phyloP scores from a whole-genome alignment of 2,888 invertebrate species.

The Villa cingulata region DNA sequence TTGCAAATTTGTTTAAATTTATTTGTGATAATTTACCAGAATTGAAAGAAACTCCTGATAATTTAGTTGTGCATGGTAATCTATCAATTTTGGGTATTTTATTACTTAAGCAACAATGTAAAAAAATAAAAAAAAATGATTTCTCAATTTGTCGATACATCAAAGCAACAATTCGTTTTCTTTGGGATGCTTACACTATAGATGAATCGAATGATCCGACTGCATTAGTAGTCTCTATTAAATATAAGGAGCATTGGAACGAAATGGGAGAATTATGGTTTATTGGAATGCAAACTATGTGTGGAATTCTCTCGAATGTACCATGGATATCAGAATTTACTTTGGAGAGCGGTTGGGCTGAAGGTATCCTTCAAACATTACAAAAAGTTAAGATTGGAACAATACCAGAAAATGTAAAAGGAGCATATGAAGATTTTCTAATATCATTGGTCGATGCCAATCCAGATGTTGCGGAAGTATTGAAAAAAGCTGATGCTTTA shows the following conservation, averaged over 20 bases:
- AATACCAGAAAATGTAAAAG: slow-evolving; percentile 69
- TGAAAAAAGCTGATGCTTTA: slow-evolving; percentile 70
- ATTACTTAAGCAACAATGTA: slow-evolving; percentile 68
- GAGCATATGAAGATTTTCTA: slow-evolving; percentile 80
- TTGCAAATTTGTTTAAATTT: slow-evolving; percentile 69
- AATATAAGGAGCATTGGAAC: slow-evolving; percentile 79
- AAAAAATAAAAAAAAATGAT: slow-evolving; percentile 73
- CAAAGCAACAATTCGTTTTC: slow-evolving; percentile 74
- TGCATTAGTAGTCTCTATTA: slow-evolving; percentile 68
- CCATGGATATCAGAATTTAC: slow-evolving; percentile 86
- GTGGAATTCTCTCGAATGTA: slow-evolving; percentile 62
- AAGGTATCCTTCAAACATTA: slow-evolving; percentile 70
- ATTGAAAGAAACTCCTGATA: slow-evolving; percentile 67
- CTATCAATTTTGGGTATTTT: slow-evolving; percentile 69
- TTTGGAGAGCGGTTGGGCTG: slow-evolving; percentile 87
- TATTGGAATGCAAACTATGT: slow-evolving; percentile 85
- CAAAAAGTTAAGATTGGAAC: slow-evolving; percentile 72
- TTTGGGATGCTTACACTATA: slow-evolving; percentile 85
- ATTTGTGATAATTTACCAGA: slow-evolving; percentile 75
- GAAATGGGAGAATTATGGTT: slow-evolving; percentile 88
- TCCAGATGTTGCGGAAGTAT: slow-evolving; percentile 53
- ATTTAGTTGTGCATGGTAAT: slow-evolving; percentile 74
- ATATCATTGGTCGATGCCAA: slow-evolving; percentile 74
- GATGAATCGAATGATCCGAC: slow-evolving; percentile 77
- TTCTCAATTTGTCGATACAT: slow-evolving; percentile 81